phyloP scores from a whole-genome alignment of 1,140 invertebrate genomes.

The Piezodorus guildinii region DNA sequence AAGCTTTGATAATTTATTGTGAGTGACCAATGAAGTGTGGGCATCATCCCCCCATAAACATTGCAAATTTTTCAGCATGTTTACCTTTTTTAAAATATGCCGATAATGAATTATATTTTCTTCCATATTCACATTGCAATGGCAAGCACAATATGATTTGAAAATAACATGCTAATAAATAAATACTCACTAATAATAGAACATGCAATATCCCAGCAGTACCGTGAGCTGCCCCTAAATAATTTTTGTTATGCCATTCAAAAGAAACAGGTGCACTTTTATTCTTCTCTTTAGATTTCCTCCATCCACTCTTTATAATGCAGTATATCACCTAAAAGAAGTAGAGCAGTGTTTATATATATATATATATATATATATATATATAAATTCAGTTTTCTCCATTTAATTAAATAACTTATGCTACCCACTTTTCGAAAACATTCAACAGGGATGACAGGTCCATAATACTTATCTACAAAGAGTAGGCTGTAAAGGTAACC shows the following conservation, averaged over 20 bases:
- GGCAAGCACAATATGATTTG: too few species aligned
- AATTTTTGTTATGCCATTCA: conserved; percentile 77
- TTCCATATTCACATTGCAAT: too few species aligned
- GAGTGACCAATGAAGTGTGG: too few species aligned
- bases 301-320: conserved; percentile 55
- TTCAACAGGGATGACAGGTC: conserved; percentile 35
- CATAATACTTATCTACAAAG: conserved; percentile 53
- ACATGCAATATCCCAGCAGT: conserved; percentile 72
- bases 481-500: conserved; percentile 73
- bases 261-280: conserved; percentile 57
- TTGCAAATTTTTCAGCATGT: too few species aligned
- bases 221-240: conserved; percentile 81
- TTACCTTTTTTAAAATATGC: too few species aligned
- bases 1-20: too few species aligned
- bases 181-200: conserved; percentile 52
- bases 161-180: too few species aligned
- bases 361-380: too few species aligned
- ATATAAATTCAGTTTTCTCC: background rate
- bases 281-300: conserved; percentile 34
- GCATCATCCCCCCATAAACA: too few species aligned
- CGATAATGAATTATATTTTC: too few species aligned
- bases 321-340: conserved; percentile 45
- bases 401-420: background rate
- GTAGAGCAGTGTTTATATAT: too few species aligned
- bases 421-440: conserved; percentile 37